These are phyloP conservation scores for Falco columbarius DNA, from an alignment of 2,797 vertebrate genomes.

Conservation along the genomic window DNA sequence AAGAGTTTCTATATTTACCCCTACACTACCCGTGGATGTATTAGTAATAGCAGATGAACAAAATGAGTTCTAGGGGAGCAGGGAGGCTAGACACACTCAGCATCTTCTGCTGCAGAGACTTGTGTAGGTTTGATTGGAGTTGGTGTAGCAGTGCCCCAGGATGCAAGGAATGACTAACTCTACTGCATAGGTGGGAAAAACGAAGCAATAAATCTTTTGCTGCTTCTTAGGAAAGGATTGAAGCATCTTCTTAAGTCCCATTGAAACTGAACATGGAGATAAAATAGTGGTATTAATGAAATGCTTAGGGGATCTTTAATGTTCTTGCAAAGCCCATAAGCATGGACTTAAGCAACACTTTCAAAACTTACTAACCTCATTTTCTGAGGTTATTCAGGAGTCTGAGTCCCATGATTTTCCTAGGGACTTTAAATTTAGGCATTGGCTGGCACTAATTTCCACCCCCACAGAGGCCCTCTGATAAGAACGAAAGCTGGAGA, in stretches of 20 bases:
- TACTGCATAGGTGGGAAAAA: background rate
- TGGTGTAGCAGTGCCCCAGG: background rate
- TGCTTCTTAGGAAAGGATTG: background rate
- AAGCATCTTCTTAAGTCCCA: background rate
- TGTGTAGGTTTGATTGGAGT: background rate
- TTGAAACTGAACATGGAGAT: fast-evolving
- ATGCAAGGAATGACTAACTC: background rate
- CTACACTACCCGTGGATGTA: background rate
- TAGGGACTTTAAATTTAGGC: background rate
- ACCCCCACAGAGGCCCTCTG: background rate
- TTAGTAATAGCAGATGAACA: background rate
- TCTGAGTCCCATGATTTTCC: background rate
- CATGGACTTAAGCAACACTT: background rate
- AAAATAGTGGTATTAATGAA: background rate
- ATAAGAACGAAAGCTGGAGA: background rate
- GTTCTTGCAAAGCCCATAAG: background rate
- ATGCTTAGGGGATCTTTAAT: background rate
- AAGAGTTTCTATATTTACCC: background rate
- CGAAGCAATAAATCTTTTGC: background rate
- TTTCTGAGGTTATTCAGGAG: background rate
- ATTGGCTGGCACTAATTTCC: background rate
- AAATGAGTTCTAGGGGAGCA: background rate
- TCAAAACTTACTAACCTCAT: background rate
- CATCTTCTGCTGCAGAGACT: background rate
- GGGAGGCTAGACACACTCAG: background rate